Percentiles rank a stretch among this genome's conserved stretches.
phyloP scores from a whole-genome alignment of 1,140 invertebrate genomes.

The Vanessa tameamea region DNA sequence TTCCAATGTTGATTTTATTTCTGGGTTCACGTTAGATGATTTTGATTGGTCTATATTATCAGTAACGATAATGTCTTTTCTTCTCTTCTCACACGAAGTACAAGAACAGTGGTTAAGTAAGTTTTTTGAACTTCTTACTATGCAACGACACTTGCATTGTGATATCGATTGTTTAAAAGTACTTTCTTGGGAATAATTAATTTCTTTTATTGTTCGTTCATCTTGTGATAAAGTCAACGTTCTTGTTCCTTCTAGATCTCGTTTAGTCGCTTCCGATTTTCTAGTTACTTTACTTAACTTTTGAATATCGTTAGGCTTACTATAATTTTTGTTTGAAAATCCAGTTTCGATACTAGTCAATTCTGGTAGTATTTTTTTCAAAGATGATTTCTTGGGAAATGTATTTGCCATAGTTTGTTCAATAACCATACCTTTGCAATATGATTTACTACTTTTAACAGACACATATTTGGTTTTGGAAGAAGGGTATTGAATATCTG shows the following conservation, averaged over 20 bases:
- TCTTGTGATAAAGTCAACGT: background rate
- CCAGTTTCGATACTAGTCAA: background rate
- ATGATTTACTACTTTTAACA: background rate
- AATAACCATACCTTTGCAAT: background rate
- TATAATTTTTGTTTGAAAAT: background rate
- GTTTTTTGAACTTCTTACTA: background rate
- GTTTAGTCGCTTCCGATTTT: background rate
- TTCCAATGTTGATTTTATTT: slow-evolving; percentile 4
- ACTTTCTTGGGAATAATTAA: slow-evolving; percentile 22
- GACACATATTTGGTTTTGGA: slow-evolving; percentile 14
- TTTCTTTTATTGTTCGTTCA: slow-evolving; percentile 30
- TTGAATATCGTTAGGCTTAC: background rate
- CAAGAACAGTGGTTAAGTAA: background rate
- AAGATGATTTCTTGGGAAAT: slow-evolving; percentile 16
- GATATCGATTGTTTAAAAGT: background rate
- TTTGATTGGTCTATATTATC: background rate
- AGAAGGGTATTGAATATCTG: slow-evolving; percentile 36
- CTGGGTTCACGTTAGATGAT: background rate
- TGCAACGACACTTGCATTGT: slow-evolving; percentile 2
- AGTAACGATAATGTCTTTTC: background rate
- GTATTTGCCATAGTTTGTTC: background rate
- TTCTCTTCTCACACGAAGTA: background rate
- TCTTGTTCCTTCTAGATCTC: background rate
- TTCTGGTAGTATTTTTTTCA: slow-evolving; percentile 19
- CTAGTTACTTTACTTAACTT: background rate